These are phyloP conservation scores for Rotaria magnacalcarata DNA, from an alignment of 2,888 invertebrate genomes.

Conservation along the genomic window DNA sequence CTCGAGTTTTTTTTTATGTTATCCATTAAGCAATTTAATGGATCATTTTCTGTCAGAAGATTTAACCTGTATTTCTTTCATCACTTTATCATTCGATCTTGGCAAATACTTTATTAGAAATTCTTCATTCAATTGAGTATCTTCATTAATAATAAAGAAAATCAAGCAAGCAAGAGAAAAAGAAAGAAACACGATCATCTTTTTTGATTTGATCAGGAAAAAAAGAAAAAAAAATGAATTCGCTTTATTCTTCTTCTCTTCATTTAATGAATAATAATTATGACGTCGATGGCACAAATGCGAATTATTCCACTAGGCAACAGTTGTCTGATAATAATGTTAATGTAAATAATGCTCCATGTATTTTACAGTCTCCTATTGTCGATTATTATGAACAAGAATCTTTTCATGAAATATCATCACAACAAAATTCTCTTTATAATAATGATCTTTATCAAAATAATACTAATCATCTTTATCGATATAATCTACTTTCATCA, in stretches of 20 bases:
- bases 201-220: neutral
- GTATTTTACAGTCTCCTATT: neutral
- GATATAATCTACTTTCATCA: neutral
- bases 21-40: conserved; percentile 20
- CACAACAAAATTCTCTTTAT: neutral
- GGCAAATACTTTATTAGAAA: neutral
- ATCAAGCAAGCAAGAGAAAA: neutral
- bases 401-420: neutral
- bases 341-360: conserved; percentile 5
- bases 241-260: neutral
- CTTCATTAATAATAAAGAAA: neutral
- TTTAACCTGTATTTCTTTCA: neutral
- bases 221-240: neutral
- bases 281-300: neutral
- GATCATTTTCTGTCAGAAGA: conserved; percentile 2
- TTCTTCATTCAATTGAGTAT: neutral
- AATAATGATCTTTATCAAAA: neutral
- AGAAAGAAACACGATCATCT: neutral
- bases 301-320: neutral
- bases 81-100: neutral
- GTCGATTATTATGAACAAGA: conserved; percentile 6
- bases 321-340: conserved; percentile 24
- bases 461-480: neutral
- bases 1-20: neutral
- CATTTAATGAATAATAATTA: neutral